Conservation (phyloP, 2,113 vertebrate species). For the Numenius arquata region DNA sequence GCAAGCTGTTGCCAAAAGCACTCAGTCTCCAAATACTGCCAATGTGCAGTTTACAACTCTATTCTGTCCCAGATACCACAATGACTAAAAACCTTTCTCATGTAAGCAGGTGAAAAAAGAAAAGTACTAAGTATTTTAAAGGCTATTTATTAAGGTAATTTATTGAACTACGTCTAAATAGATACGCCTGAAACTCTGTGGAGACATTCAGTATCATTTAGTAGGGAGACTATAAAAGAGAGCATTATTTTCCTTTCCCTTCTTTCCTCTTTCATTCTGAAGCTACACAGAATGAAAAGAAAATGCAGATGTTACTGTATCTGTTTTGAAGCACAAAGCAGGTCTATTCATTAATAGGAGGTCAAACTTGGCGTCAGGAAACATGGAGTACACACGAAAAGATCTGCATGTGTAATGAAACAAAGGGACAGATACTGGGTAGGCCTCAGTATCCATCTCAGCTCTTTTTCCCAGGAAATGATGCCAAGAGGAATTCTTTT, state of each 20-base stretch:
- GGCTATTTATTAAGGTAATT: not conserved
- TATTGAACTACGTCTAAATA: not conserved
- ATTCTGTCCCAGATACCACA: not conserved
- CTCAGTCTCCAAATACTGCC: not conserved
- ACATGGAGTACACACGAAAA: not conserved
- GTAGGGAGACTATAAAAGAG: not conserved
- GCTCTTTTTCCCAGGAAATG: not conserved
- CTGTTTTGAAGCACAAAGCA: not conserved
- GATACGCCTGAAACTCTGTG: not conserved
- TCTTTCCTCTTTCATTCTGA: not conserved
- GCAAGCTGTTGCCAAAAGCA: not conserved
- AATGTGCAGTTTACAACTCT: not conserved
- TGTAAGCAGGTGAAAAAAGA: not conserved
- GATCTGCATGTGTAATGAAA: not conserved
- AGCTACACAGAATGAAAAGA: not conserved
- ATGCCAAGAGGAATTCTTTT: not conserved
- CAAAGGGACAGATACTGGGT: not conserved
- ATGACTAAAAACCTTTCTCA: not conserved
- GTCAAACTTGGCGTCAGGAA: not conserved
- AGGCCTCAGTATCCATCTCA: not conserved
- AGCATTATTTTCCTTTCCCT: not conserved
- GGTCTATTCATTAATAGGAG: not conserved
- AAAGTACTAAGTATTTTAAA: not conserved
- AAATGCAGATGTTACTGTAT: not conserved
- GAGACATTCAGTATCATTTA: not conserved